phyloP scores from a whole-genome alignment of 2,113 vertebrate species.

The Benitochromis conjunctus region DNA sequence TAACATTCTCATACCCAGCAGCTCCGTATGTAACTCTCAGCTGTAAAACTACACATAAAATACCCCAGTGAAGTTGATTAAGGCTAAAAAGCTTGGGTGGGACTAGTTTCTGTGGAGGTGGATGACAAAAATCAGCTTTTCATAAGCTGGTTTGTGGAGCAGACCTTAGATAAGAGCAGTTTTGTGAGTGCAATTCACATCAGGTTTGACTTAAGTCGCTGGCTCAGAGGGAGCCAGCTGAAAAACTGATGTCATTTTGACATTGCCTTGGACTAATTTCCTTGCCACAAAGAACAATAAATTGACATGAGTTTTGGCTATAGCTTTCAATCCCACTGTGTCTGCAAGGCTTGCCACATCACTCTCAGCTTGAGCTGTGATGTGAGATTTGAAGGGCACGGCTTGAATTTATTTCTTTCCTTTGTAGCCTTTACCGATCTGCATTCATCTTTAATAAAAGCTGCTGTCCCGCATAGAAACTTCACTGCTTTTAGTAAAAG shows the following conservation, averaged over 20 bases:
- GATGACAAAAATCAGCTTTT: neutral
- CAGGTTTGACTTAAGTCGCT: conserved; percentile 40
- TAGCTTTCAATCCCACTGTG: neutral
- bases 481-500: neutral
- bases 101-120: neutral
- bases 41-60: neutral
- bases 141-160: neutral
- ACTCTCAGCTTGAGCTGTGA: neutral
- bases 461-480: neutral
- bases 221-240: conserved; percentile 3
- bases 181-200: conserved; percentile 23
- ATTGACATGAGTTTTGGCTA: conserved; percentile 4
- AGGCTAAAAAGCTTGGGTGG: neutral
- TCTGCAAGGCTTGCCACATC: conserved; percentile 35
- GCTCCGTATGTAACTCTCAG: neutral
- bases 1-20: neutral
- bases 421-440: neutral
- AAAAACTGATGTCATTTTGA: conserved; percentile 19
- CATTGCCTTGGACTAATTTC: conserved; percentile 23
- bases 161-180: neutral
- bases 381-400: conserved; percentile 13
- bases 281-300: conserved; percentile 16
- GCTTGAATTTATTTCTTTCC: neutral
- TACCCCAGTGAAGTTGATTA: neutral
- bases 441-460: neutral